phyloP scores from a whole-genome alignment of 1,140 invertebrate species.

The Caerostris extrusa region DNA sequence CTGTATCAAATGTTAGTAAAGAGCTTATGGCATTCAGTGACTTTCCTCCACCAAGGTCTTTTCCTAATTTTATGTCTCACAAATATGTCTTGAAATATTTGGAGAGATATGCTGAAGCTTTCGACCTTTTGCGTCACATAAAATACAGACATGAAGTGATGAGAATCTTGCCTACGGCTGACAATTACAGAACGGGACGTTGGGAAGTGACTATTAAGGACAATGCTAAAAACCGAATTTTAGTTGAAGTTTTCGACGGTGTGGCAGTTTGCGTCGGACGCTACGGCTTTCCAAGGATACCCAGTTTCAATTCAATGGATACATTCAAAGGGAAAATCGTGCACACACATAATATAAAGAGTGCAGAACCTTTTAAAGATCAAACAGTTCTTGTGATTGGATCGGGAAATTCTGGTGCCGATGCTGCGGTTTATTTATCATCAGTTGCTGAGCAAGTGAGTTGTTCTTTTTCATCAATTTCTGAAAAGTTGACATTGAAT shows the following conservation, averaged over 20 bases:
- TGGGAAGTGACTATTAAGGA: constrained; percentile 81
- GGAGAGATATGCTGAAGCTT: constrained; percentile 80
- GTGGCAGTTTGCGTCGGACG: constrained; percentile 82
- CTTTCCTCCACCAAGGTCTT: constrained; percentile 83
- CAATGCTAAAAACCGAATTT: constrained; percentile 69
- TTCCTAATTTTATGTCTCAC: constrained; percentile 82
- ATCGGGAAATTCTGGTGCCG: constrained; percentile 84
- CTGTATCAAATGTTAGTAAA: constrained; percentile 83
- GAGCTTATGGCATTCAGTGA: constrained; percentile 84
- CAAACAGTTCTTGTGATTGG: constrained; percentile 83
- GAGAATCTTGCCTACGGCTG: constrained; percentile 79
- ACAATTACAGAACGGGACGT: constrained; percentile 81
- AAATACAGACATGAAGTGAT: constrained; percentile 77
- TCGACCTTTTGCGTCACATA: constrained; percentile 75
- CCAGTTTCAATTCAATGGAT: constrained; percentile 79
- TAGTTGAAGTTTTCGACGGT: constrained; percentile 81
- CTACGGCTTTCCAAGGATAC: constrained; percentile 72
- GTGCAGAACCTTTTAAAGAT: constrained; percentile 80
- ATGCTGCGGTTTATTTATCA: constrained; percentile 84
- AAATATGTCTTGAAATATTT: constrained; percentile 82
- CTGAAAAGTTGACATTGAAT: too few species aligned
- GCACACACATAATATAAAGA: constrained; percentile 82
- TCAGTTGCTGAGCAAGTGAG: constrained; percentile 82
- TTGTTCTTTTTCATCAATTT: not conserved
- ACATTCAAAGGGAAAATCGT: constrained; percentile 82